Conservation (phyloP, 2,113 vertebrate species). For the Serilophus lunatus region DNA sequence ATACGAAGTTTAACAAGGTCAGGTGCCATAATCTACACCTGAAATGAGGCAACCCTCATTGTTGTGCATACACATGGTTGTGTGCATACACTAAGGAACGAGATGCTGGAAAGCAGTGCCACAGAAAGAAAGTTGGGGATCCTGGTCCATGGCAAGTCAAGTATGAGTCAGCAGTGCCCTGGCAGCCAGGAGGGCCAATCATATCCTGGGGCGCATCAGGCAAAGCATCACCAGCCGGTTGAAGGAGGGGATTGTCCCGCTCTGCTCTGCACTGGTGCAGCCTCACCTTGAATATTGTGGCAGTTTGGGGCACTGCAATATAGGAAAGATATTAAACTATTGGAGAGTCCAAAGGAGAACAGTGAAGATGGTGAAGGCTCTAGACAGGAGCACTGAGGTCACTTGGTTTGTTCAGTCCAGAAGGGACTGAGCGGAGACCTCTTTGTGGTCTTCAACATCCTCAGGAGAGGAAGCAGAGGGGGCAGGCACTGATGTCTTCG, state of each 20-base stretch:
- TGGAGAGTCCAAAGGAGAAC: neutral
- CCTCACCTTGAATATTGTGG: rapidly evolving
- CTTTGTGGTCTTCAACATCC: neutral
- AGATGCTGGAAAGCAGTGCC: neutral
- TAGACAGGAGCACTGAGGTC: neutral
- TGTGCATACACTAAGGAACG: neutral
- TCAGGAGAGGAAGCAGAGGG: neutral
- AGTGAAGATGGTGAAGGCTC: neutral
- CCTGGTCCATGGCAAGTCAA: neutral
- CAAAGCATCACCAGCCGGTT: rapidly evolving
- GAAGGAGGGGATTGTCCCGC: neutral
- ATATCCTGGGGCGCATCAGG: rapidly evolving
- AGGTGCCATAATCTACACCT: neutral
- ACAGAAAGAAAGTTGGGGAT: neutral
- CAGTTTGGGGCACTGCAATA: neutral
- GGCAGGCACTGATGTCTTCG: neutral
- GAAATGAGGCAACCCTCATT: neutral
- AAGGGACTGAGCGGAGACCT: neutral
- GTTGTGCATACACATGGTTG: too few relatives aligned
- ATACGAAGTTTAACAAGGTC: neutral
- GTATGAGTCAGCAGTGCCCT: neutral
- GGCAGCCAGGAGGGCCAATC: neutral
- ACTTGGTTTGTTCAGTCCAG: neutral
- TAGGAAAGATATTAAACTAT: neutral
- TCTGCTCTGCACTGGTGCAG: neutral